Evolutionary conservation across 2,113 vertebrate genomes (phyloP).

Genomic region (Panurus biarmicus): DNA sequence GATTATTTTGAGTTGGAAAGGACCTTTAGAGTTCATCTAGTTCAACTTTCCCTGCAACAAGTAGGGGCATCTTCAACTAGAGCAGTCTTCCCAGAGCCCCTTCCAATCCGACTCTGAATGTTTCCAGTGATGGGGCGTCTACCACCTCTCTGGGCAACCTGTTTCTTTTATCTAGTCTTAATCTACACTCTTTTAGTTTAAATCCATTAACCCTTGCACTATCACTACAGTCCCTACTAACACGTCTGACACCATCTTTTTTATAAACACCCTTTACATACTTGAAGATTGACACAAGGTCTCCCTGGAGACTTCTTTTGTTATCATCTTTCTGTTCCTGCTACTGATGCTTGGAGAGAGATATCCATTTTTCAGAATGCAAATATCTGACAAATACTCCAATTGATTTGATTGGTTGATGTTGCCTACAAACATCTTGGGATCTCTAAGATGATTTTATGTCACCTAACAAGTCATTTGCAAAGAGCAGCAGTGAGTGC

Average conservation of each 20-base stretch:
- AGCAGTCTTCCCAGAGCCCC: background rate
- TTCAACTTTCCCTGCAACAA: background rate
- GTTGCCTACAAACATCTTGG: background rate
- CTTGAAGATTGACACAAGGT: background rate
- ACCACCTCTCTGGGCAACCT: background rate
- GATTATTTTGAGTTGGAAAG: background rate
- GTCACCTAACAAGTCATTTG: background rate
- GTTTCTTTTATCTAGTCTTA: background rate
- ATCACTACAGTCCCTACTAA: accelerated
- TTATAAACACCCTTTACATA: background rate
- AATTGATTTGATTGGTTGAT: background rate
- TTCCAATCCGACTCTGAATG: background rate
- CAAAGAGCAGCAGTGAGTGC: background rate
- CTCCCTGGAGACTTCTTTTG: background rate
- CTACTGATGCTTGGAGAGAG: background rate
- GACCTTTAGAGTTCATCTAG: background rate
- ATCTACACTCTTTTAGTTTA: background rate
- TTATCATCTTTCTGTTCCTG: background rate
- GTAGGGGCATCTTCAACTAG: background rate
- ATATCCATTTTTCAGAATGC: background rate
- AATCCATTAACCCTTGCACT: background rate
- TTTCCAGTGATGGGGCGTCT: background rate
- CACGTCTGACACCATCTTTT: background rate
- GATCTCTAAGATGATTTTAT: background rate
- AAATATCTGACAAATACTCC: background rate